A percentile compares a stretch with the other conserved stretches of the same genome.
phyloP scores from a whole-genome alignment of 2,797 vertebrate species.

The Eulemur mongoz region DNA sequence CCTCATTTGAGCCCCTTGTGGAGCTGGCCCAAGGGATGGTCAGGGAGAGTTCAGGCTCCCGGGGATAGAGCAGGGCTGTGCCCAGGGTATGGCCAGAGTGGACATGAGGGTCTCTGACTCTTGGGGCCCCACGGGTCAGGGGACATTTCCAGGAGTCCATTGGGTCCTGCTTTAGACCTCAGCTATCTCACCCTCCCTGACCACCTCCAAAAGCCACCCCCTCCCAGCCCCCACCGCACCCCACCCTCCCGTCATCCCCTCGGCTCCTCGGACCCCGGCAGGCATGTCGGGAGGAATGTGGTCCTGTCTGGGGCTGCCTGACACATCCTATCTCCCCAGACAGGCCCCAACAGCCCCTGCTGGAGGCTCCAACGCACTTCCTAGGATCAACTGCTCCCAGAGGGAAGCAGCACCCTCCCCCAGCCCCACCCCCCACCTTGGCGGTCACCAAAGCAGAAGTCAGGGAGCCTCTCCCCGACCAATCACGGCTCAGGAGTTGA shows the following conservation, averaged over 20 bases:
- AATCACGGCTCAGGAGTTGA: not conserved
- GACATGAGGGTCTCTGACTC: not conserved
- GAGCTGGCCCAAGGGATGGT: not conserved
- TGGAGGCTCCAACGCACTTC: constrained; percentile 41
- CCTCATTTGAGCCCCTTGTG: rapidly evolving
- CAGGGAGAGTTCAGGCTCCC: not conserved
- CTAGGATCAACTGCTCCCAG: constrained; percentile 30
- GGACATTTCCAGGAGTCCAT: not conserved
- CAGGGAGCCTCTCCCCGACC: not conserved
- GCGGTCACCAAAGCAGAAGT: not conserved
- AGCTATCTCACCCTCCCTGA: not conserved
- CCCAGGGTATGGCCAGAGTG: not conserved
- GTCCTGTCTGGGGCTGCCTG: constrained; percentile 78
- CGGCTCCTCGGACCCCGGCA: constrained; percentile 34
- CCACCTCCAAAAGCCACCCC: not conserved
- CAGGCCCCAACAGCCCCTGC: constrained; percentile 74
- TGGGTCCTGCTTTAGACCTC: not conserved
- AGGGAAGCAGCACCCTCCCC: not conserved
- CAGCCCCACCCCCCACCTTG: not conserved
- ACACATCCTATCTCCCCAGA: constrained; percentile 66
- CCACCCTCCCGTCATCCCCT: not conserved
- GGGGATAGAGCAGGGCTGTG: too few relatives aligned
- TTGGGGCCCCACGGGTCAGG: not conserved
- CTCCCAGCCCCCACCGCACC: not conserved
- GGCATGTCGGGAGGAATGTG: constrained; percentile 70